A percentile compares a stretch with the other conserved stretches of the same genome.
Evolutionary conservation across 2,113 vertebrate genomes (phyloP).

Genomic region (Meriones unguiculatus): DNA sequence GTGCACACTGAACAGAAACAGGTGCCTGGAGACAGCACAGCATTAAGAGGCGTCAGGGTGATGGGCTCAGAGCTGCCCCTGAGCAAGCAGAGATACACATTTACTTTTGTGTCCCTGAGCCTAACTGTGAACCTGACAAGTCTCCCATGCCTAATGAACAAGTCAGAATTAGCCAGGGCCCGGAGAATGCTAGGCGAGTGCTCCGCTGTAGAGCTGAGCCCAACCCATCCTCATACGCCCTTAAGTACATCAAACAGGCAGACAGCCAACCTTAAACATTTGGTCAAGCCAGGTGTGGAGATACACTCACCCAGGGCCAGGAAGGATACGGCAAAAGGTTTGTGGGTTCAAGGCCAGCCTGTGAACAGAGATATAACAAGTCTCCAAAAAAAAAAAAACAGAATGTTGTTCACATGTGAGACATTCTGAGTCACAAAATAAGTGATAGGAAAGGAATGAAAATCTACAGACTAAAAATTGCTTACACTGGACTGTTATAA

Average conservation of each 20-base stretch:
- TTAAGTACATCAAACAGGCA: constrained; percentile 10
- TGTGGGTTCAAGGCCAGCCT: not conserved
- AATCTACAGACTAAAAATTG: not conserved
- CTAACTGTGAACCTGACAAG: not conserved
- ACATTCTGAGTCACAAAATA: not conserved
- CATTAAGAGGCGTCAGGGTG: not conserved
- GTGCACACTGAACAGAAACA: not conserved
- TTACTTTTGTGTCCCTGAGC: not conserved
- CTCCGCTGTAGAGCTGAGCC: not conserved
- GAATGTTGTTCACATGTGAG: not conserved
- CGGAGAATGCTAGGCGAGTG: not conserved
- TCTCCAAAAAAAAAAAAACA: not conserved
- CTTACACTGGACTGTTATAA: not conserved
- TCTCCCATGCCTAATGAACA: not conserved
- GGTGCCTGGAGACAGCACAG: not conserved
- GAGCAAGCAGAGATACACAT: not conserved
- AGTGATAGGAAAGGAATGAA: not conserved
- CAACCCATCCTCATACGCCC: not conserved
- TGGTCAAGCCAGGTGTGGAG: not conserved
- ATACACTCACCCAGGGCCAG: too few species aligned
- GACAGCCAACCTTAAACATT: not conserved
- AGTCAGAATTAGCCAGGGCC: not conserved
- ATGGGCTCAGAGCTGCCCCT: accelerated
- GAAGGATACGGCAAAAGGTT: not conserved
- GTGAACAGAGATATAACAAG: not conserved